phyloP scores from a whole-genome alignment of 1,140 invertebrate genomes.

The Maconellicoccus hirsutus region DNA sequence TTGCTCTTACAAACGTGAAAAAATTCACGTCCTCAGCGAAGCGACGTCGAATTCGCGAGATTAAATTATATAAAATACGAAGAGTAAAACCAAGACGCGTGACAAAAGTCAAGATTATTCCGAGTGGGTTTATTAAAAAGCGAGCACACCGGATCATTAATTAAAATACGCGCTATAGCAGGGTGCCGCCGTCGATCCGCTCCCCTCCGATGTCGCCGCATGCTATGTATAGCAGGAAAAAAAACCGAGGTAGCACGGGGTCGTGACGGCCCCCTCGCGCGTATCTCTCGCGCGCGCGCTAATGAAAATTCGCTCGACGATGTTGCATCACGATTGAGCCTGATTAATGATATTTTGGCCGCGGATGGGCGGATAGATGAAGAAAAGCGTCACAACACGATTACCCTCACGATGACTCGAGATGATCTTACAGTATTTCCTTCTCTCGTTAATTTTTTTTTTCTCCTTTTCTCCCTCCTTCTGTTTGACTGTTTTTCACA shows the following conservation, averaged over 20 bases:
- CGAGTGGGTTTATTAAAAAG: slow-evolving; percentile 21
- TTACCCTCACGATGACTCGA: slow-evolving; percentile 1
- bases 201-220: too few species aligned
- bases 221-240: too few species aligned
- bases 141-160: slow-evolving; percentile 20
- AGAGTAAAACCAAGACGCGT: slow-evolving; percentile 13
- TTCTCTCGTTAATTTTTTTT: not conserved
- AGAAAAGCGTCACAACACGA: slow-evolving; percentile 18
- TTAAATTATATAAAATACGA: slow-evolving; percentile 17
- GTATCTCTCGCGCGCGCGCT: too few species aligned
- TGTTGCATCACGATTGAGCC: slow-evolving; percentile 11
- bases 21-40: too few species aligned
- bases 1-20: too few species aligned
- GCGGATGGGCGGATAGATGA: slow-evolving; percentile 2
- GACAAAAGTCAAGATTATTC: slow-evolving; percentile 22
- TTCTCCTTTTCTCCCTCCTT: not conserved
- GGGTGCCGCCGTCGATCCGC: not conserved
- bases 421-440: slow-evolving; percentile 9
- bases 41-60: slow-evolving; percentile 7
- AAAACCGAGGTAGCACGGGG: too few species aligned
- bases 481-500: too few species aligned
- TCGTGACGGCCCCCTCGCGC: too few species aligned
- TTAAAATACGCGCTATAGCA: not conserved
- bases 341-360: slow-evolving; percentile 21
- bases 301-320: not conserved